Conservation (phyloP, 2,113 vertebrate genomes). For the Perccottus glenii region DNA sequence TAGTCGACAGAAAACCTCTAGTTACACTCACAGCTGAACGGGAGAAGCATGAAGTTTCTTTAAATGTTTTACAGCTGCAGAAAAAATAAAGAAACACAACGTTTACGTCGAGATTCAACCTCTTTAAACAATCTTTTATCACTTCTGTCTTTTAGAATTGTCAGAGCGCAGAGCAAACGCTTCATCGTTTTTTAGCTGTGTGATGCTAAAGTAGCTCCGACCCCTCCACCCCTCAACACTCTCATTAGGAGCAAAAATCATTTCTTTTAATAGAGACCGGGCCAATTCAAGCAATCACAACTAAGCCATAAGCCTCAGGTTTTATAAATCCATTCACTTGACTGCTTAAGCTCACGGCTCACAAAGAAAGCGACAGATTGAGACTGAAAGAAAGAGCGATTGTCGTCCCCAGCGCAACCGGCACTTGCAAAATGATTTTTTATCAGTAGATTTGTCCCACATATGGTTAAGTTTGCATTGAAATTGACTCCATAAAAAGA, state of each 20-base stretch:
- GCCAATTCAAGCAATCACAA: constrained; percentile 76
- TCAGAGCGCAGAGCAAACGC: too few species aligned
- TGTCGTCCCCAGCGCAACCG: constrained; percentile 33
- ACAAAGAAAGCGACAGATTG: constrained; percentile 56
- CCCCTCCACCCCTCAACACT: constrained; percentile 22
- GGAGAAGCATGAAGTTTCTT: constrained; percentile 76
- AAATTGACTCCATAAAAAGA: not conserved
- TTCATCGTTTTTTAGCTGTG: too few species aligned
- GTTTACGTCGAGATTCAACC: not conserved
- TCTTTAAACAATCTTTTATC: too few species aligned
- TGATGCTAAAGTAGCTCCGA: constrained; percentile 7
- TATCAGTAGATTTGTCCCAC: constrained; percentile 15
- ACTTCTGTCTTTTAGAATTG: constrained; percentile 9
- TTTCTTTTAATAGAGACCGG: constrained; percentile 73
- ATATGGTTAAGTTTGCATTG: constrained; percentile 17
- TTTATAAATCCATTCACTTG: constrained; percentile 76
- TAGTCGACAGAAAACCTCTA: constrained; percentile 69
- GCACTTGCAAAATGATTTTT: constrained; percentile 15
- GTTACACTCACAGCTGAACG: constrained; percentile 70
- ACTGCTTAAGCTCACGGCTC: constrained; percentile 67
- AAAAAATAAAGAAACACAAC: constrained; percentile 1
- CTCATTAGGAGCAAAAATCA: constrained; percentile 62
- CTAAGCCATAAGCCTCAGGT: constrained; percentile 70
- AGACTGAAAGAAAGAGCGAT: constrained; percentile 42
- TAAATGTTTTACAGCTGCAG: constrained; percentile 79